These are phyloP conservation scores for Stomorhina lunata DNA, from an alignment of 2,888 invertebrate genomes.

Conservation along the genomic window DNA sequence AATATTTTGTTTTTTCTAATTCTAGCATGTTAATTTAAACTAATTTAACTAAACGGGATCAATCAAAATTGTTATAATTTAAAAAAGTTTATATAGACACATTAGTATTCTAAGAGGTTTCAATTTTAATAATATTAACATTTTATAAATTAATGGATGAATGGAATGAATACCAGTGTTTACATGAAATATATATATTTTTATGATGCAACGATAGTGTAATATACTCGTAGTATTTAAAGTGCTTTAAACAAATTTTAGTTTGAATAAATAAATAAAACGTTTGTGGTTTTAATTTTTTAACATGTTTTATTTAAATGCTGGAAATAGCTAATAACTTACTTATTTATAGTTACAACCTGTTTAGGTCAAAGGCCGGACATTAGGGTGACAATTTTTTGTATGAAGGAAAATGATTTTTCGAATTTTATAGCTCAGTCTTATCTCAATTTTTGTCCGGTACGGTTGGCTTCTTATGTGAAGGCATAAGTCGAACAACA, in stretches of 20 bases:
- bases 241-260: conserved; percentile 30
- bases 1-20: conserved; percentile 12
- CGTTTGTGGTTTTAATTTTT: not conserved
- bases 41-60: not conserved
- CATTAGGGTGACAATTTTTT: too few species aligned
- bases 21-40: conserved; percentile 71
- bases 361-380: too few species aligned
- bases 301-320: too few species aligned
- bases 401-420: too few species aligned
- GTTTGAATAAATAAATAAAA: not conserved
- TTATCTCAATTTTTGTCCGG: too few species aligned
- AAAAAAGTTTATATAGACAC: conserved; percentile 3
- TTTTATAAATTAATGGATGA: not conserved
- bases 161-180: not conserved
- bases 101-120: conserved; percentile 28
- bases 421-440: too few species aligned
- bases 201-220: not conserved
- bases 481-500: too few species aligned
- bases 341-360: too few species aligned
- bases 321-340: too few species aligned
- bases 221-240: not conserved
- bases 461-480: too few species aligned
- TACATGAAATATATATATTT: not conserved
- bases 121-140: conserved; percentile 16
- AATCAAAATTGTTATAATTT: not conserved